These are phyloP conservation scores for Nymphalis c-album DNA, from an alignment of 2,888 invertebrate genomes.

Conservation along the genomic window DNA sequence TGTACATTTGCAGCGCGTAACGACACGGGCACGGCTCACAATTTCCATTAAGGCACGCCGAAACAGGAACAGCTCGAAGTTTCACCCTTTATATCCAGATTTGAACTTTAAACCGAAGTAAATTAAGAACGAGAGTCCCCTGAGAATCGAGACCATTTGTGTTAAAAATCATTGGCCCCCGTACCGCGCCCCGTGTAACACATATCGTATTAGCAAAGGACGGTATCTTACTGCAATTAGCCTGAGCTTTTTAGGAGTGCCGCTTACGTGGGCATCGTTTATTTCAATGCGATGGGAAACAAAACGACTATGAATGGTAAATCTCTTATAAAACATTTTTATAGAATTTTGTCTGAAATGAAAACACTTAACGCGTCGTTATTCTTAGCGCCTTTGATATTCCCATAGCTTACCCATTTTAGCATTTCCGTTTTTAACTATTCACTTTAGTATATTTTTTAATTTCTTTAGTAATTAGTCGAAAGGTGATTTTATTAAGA, in stretches of 20 bases:
- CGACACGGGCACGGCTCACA: slow-evolving; percentile 79
- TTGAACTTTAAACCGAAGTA: slow-evolving; percentile 49
- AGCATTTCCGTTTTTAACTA: slow-evolving; percentile 21
- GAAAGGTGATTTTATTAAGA: background rate
- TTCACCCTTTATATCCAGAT: slow-evolving; percentile 46
- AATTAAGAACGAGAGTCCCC: slow-evolving; percentile 44
- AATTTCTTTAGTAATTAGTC: slow-evolving; percentile 16
- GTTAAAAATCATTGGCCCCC: slow-evolving; percentile 47
- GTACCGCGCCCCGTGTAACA: slow-evolving; percentile 72
- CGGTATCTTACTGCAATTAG: slow-evolving; percentile 80
- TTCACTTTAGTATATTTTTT: slow-evolving; percentile 22
- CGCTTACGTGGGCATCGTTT: slow-evolving; percentile 46
- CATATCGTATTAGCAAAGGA: slow-evolving; percentile 80
- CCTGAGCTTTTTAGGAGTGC: slow-evolving; percentile 73
- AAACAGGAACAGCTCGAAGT: slow-evolving; percentile 64
- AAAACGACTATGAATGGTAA: slow-evolving; percentile 37
- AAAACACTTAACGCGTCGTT: slow-evolving; percentile 29
- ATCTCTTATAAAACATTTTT: slow-evolving; percentile 36
- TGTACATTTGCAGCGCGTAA: slow-evolving; percentile 79
- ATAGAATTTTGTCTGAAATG: slow-evolving; percentile 32
- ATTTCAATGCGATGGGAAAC: slow-evolving; percentile 39
- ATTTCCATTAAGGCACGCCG: slow-evolving; percentile 74
- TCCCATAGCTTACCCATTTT: slow-evolving; percentile 24
- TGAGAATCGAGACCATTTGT: slow-evolving; percentile 48
- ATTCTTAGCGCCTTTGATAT: slow-evolving; percentile 27